Evolutionary conservation across 2,797 vertebrate genomes (phyloP), one percentile per base, ranked within the genome.

Genomic region (Huso huso): DNA sequence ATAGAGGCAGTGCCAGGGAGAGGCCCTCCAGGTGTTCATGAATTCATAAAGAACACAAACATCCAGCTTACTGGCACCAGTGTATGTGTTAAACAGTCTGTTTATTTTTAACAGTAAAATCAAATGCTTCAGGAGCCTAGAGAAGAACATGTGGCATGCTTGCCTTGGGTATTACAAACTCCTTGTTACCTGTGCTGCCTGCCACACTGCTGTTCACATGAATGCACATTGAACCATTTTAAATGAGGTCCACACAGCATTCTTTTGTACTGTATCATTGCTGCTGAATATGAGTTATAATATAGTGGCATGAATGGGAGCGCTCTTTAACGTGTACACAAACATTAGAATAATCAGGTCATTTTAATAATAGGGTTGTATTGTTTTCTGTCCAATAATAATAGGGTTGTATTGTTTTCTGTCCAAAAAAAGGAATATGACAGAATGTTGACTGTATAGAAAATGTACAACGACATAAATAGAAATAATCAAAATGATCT

Each of bases 11-110:
- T 68, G 63, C 74, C 76, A 80, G 70, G 79, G 75, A 77, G 79
- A 81, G 78, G 79, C 68, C 72, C 75, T 74, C 69, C 72, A 74
- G 79, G 72, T 66, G 66, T 37, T 86, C 84, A 83, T 92, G 69
- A 90, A 91, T 92, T 83, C 83, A 93, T 89, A 87, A 91, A 82
- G 67, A 81, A 80, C 84, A 74, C 82, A 87, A 91, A 89, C 84
- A 84, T 89, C 86, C 80, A 86, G 78, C 84, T 82, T 87, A 83
- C 77, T 84, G 85, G 82, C 92, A 86, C 86, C 87, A 72, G 77
- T 85, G 85, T 81, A 82, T 78, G 75, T 77, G 74, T 90, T 90
- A 87, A 18, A 86, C 82, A 77, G 74, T 79, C 76, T 78, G 88
- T 92, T 84, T 83, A 89, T 92, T 90, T 92, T 93, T 90, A 87